Evolutionary conservation across 2,888 invertebrate species (phyloP).

Genomic region (Chirona hameri): DNA sequence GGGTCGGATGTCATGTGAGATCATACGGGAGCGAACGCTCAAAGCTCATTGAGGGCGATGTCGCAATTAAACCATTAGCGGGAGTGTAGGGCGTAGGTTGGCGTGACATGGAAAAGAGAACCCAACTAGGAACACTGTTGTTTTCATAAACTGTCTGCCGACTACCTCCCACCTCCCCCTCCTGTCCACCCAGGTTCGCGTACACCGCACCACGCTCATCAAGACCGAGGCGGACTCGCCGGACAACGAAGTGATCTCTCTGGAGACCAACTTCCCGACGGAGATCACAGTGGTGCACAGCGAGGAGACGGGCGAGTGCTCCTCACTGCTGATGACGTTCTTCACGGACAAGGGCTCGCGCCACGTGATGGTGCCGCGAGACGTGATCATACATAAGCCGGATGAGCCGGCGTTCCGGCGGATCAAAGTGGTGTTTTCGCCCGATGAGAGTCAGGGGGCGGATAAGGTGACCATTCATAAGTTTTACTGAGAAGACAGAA

Average conservation of each 20-base stretch:
- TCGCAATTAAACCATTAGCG: too few relatives aligned
- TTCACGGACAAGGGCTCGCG: conserved; percentile 1
- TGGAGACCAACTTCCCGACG: conserved; percentile 7
- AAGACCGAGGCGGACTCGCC: not conserved
- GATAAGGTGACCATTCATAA: conserved; percentile 13
- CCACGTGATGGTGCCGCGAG: conserved; percentile 9
- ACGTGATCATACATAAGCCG: conserved; percentile 13
- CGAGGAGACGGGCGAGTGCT: conserved; percentile 13
- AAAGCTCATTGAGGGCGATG: too few relatives aligned
- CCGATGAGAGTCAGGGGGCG: not conserved
- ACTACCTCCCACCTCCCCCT: too few relatives aligned
- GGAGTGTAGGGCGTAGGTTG: too few relatives aligned
- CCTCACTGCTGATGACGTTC: conserved; percentile 23
- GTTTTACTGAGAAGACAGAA: not conserved
- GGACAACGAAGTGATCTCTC: conserved; percentile 6
- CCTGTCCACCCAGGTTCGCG: not conserved
- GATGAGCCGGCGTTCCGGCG: not conserved
- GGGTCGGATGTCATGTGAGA: too few relatives aligned
- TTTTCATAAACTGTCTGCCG: too few relatives aligned
- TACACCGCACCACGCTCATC: not conserved
- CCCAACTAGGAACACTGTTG: too few relatives aligned
- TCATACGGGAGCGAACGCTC: too few relatives aligned
- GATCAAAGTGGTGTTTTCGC: not conserved
- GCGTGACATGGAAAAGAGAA: too few relatives aligned
- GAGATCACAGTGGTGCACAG: conserved; percentile 14